A percentile compares a stretch with the other conserved stretches of the same genome.
These are phyloP conservation scores for Harpegnathos saltator DNA, from an alignment of 1,140 invertebrate genomes.

Conservation along the genomic window DNA sequence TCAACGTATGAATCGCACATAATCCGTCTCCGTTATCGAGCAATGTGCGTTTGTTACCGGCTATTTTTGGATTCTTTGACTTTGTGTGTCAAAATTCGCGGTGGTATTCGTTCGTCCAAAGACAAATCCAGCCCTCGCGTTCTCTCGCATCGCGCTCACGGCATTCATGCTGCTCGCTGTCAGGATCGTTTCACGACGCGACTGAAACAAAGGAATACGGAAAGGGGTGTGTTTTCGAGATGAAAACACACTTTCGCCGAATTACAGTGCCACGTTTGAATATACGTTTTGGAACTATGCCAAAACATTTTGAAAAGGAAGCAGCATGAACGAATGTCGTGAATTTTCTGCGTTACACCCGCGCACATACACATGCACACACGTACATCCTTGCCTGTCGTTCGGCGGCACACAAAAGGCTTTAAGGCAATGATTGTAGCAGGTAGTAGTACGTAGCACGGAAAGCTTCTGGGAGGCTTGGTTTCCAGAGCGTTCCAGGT, in stretches of 20 bases:
- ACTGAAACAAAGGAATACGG: slow-evolving; percentile 20
- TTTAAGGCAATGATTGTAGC: slow-evolving; percentile 36
- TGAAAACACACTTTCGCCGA: slow-evolving; percentile 66
- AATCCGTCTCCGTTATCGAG: too few relatives aligned
- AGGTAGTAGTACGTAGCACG: slow-evolving; percentile 49
- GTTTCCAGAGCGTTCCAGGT: slow-evolving; percentile 22
- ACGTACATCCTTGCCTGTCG: background rate
- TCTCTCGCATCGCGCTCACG: background rate
- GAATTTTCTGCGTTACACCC: slow-evolving; percentile 62
- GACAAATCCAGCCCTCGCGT: background rate
- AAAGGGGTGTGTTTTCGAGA: slow-evolving; percentile 9
- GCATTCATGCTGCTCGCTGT: slow-evolving; percentile 7
- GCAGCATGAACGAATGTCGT: slow-evolving; percentile 26
- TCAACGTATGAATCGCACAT: too few relatives aligned
- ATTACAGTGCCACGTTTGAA: slow-evolving; percentile 56
- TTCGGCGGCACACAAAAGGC: slow-evolving; percentile 26
- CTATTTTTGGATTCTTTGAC: too few relatives aligned
- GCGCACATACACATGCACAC: background rate
- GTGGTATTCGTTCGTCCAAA: background rate
- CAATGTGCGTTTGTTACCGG: too few relatives aligned
- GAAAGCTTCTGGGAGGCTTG: slow-evolving; percentile 30
- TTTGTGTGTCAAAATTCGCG: background rate
- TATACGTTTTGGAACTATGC: slow-evolving; percentile 62
- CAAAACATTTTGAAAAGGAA: slow-evolving; percentile 61
- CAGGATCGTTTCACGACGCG: slow-evolving; percentile 15